Conservation (phyloP, 2,888 invertebrate genomes). For the Apocheima hispidaria region DNA sequence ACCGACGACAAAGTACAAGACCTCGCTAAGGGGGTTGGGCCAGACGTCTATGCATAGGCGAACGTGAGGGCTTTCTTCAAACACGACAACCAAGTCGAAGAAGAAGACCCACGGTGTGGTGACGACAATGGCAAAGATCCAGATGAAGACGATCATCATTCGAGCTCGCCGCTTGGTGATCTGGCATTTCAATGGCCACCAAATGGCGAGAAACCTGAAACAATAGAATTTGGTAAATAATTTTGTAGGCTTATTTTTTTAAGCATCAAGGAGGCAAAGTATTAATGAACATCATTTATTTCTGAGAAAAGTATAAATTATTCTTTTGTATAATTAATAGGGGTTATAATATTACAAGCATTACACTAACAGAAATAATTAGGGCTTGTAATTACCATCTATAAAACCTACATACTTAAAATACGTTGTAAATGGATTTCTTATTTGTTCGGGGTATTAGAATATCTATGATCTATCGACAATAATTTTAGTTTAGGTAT, state of each 20-base stretch:
- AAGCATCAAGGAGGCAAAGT: slow-evolving; percentile 2
- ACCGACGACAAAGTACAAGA: slow-evolving; percentile 94
- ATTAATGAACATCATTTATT: slow-evolving; percentile 18
- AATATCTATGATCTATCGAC: too few relatives aligned
- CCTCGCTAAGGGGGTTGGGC: slow-evolving; percentile 93
- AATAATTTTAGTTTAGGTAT: too few relatives aligned
- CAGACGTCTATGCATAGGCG: slow-evolving; percentile 93
- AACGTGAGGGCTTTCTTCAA: slow-evolving; percentile 91
- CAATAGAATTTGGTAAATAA: slow-evolving; percentile 56
- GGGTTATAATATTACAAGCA: slow-evolving; percentile 1
- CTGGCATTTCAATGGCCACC: slow-evolving; percentile 97
- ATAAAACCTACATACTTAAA: not conserved
- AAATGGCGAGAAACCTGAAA: slow-evolving; percentile 97
- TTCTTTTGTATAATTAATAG: slow-evolving; percentile 8
- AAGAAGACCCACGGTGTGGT: slow-evolving; percentile 97
- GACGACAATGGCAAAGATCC: slow-evolving; percentile 94
- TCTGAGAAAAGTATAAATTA: slow-evolving; percentile 10
- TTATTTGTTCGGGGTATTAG: too few relatives aligned
- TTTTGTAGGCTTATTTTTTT: slow-evolving; percentile 1
- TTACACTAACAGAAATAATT: not conserved
- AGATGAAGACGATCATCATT: slow-evolving; percentile 95
- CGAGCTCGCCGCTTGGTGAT: slow-evolving; percentile 95
- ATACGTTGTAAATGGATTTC: not conserved
- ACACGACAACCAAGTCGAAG: slow-evolving; percentile 92
- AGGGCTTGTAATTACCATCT: too few relatives aligned